Conservation (phyloP, 2,113 vertebrate genomes). For the Crotalus tigris region DNA sequence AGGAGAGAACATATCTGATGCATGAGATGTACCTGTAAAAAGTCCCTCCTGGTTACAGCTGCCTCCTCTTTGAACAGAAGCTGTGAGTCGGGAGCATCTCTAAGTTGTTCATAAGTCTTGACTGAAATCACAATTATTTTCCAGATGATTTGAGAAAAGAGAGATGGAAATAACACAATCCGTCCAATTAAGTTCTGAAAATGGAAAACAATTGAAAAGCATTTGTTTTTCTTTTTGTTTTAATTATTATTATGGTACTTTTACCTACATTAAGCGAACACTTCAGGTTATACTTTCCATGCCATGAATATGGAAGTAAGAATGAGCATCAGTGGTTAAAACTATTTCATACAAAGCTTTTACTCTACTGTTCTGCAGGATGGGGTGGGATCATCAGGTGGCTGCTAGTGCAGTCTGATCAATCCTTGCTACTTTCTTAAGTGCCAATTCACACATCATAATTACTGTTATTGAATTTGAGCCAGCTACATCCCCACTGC, state of each 20-base stretch:
- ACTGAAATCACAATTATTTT: background rate
- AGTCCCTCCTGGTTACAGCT: background rate
- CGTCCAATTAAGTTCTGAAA: background rate
- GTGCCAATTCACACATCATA: constrained; percentile 43
- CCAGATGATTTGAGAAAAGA: background rate
- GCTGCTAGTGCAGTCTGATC: background rate
- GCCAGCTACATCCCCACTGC: constrained; percentile 39
- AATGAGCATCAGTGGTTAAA: background rate
- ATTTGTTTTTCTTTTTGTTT: too few species aligned
- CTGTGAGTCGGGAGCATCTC: background rate
- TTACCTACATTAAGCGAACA: background rate
- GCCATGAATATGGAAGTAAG: background rate
- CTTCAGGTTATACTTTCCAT: background rate
- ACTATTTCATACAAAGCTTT: background rate
- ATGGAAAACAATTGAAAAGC: background rate
- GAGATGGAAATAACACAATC: background rate
- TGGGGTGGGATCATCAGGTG: accelerated
- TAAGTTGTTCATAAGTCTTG: background rate
- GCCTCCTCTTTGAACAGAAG: background rate
- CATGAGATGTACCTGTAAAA: background rate
- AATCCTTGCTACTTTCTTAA: constrained; percentile 9
- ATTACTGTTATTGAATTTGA: constrained; percentile 53
- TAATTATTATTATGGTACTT: background rate
- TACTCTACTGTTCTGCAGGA: background rate
- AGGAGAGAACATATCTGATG: background rate